Percentiles rank a stretch among this genome's conserved stretches.
Evolutionary conservation across 1,140 invertebrate genomes (phyloP).

Genomic region (Heliothis subflexa): DNA sequence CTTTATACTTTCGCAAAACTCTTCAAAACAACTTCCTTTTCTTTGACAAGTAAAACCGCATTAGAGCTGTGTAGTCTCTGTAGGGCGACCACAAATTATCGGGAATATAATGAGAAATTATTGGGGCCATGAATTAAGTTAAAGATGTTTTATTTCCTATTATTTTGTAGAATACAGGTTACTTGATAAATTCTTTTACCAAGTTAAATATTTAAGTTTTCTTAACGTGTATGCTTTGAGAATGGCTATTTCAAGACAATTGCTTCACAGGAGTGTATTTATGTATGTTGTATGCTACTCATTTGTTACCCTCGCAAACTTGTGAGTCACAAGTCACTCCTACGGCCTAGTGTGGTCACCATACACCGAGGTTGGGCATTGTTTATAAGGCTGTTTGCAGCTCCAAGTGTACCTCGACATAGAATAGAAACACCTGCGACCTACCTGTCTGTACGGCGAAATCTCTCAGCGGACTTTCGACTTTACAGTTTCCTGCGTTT

Average conservation of each 20-base stretch:
- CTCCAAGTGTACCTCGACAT: slow-evolving; percentile 61
- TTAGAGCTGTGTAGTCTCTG: slow-evolving; percentile 42
- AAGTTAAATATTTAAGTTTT: too few species aligned
- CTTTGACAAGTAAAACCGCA: slow-evolving; percentile 72
- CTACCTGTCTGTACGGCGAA: slow-evolving; percentile 80
- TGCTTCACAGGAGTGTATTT: too few species aligned
- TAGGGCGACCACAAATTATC: background rate
- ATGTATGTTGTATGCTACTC: background rate
- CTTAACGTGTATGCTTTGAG: too few species aligned
- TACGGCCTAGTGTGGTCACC: background rate
- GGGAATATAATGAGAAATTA: background rate
- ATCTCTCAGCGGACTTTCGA: slow-evolving; percentile 80
- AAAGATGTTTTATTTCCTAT: too few species aligned
- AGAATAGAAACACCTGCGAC: slow-evolving; percentile 76
- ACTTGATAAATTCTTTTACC: too few species aligned
- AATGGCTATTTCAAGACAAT: too few species aligned
- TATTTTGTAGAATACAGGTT: too few species aligned
- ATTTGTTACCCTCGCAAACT: too few species aligned
- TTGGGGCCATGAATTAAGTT: too few species aligned
- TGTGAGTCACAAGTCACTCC: too few species aligned
- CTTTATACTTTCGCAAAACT: slow-evolving; percentile 61
- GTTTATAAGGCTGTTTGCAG: slow-evolving; percentile 68
- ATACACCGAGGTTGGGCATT: slow-evolving; percentile 1
- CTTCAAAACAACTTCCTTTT: slow-evolving; percentile 76
- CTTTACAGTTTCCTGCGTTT: slow-evolving; percentile 84